Conservation (phyloP, 2,888 invertebrate genomes). For the Andrena chrysosceles region DNA sequence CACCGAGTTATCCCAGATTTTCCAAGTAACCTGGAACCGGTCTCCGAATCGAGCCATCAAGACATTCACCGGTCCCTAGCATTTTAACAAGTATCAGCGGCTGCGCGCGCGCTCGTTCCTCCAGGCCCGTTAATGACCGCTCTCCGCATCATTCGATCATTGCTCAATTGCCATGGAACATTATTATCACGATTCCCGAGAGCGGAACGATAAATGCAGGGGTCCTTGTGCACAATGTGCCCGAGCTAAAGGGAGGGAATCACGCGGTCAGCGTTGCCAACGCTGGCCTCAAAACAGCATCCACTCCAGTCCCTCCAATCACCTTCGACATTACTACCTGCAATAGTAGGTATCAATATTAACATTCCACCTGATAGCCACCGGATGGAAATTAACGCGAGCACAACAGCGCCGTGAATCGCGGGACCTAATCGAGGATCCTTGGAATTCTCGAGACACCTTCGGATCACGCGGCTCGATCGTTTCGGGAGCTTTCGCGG, state of each 20-base stretch:
- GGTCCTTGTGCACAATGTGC: conserved; percentile 35
- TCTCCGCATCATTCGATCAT: conserved; percentile 54
- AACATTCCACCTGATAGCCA: not conserved
- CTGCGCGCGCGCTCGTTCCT: conserved; percentile 20
- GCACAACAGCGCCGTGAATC: no score
- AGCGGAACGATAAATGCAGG: conserved; percentile 53
- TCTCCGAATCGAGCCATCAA: conserved; percentile 10
- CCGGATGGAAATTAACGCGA: not conserved
- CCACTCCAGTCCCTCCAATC: not conserved
- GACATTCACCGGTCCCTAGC: conserved; percentile 2
- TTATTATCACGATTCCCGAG: conserved; percentile 57
- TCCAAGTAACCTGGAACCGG: conserved; percentile 26
- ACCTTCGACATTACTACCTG: conserved; percentile 1
- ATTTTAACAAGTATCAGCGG: conserved; percentile 32
- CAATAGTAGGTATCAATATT: not conserved
- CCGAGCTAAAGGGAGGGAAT: conserved; percentile 18
- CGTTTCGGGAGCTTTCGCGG: no score
- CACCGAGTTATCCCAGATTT: conserved; percentile 2
- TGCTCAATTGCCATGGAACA: conserved; percentile 56
- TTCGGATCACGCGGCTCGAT: no score
- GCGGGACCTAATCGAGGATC: no score
- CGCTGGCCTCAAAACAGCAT: conserved; percentile 1
- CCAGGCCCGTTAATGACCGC: conserved; percentile 43
- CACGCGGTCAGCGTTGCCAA: not conserved
- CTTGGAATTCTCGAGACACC: no score